phyloP scores from a whole-genome alignment of 2,888 invertebrate genomes.

The Drepana falcataria region DNA sequence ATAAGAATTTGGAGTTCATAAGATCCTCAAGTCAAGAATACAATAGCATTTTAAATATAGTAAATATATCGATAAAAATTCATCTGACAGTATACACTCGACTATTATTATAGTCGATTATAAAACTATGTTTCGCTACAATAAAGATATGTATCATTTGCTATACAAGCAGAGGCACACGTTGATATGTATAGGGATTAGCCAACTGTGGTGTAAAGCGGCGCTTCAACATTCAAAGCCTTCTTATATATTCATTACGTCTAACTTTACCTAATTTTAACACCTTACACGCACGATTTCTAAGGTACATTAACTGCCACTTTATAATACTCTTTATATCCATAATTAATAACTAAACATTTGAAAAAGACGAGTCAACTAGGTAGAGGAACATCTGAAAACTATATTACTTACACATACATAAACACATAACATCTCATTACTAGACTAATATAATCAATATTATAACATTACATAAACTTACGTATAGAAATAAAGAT shows the following conservation, averaged over 20 bases:
- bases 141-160: conserved; percentile 71
- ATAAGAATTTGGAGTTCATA: conserved; percentile 77
- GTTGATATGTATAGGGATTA: conserved; percentile 72
- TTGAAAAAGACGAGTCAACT: conserved; percentile 34
- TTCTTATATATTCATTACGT: conserved; percentile 29
- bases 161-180: conserved; percentile 77
- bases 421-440: conserved; percentile 29
- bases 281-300: conserved; percentile 34
- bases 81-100: conserved; percentile 63
- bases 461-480: conserved; percentile 7
- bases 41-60: conserved; percentile 65
- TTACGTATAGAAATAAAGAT: background rate
- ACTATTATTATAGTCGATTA: conserved; percentile 49
- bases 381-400: conserved; percentile 58
- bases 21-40: conserved; percentile 64
- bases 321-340: conserved; percentile 17
- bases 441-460: conserved; percentile 23
- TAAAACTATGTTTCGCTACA: conserved; percentile 63
- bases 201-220: conserved; percentile 53
- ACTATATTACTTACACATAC: conserved; percentile 33
- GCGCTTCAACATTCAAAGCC: conserved; percentile 69
- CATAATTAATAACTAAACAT: conserved; percentile 34
- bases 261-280: conserved; percentile 23
- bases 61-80: conserved; percentile 70
- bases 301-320: conserved; percentile 26